phyloP scores from a whole-genome alignment of 2,113 vertebrate species.

The Tympanuchus pallidicinctus region DNA sequence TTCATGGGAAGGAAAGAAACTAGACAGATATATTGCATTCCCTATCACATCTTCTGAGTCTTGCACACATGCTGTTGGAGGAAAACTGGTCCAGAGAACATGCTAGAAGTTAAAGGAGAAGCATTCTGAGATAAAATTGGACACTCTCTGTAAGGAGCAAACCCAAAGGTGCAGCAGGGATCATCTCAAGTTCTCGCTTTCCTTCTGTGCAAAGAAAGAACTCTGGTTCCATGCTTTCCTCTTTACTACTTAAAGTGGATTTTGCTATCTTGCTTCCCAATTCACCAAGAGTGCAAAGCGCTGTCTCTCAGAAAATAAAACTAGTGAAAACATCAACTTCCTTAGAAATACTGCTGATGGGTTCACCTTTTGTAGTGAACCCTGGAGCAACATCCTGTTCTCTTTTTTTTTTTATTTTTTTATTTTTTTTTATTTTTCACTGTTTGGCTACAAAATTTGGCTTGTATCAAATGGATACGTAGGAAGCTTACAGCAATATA shows the following conservation, averaged over 20 bases:
- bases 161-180: not conserved
- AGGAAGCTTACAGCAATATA: not conserved
- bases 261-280: accelerated
- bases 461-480: accelerated
- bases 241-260: not conserved
- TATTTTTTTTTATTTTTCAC: not conserved
- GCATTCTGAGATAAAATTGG: not conserved
- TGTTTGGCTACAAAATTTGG: not conserved
- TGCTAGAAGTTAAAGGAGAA: slow-evolving; percentile 46
- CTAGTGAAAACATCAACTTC: not conserved
- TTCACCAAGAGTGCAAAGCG: not conserved
- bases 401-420: no score
- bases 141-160: not conserved
- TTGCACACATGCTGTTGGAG: not conserved
- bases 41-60: slow-evolving; percentile 26
- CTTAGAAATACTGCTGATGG: not conserved
- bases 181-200: not conserved
- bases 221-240: not conserved
- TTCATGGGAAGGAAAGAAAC: slow-evolving; percentile 28
- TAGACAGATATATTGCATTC: slow-evolving; percentile 1
- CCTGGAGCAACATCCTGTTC: not conserved
- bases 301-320: not conserved
- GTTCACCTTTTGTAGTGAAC: not conserved
- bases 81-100: slow-evolving; percentile 36
- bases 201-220: not conserved